Conservation (phyloP, 1,140 invertebrate genomes). For the Hycleus cichorii region DNA sequence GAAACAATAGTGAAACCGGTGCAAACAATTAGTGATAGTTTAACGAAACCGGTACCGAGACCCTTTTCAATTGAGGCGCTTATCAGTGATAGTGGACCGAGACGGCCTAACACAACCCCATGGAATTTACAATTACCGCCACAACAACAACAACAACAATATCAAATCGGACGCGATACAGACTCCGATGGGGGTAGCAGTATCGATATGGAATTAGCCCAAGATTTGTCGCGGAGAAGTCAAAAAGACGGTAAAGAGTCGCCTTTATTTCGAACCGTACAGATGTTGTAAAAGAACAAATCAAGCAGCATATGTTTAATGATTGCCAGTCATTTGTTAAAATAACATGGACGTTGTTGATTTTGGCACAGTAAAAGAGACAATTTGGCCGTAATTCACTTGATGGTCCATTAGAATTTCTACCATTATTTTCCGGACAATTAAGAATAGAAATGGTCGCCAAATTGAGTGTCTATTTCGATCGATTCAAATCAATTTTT, state of each 20-base stretch:
- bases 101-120: neutral
- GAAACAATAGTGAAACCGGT: slow-evolving; percentile 2
- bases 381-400: too few species aligned
- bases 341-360: too few species aligned
- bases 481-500: too few species aligned
- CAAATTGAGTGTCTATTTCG: too few species aligned
- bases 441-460: neutral
- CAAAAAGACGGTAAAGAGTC: slow-evolving; percentile 30
- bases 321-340: too few species aligned
- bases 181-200: slow-evolving; percentile 35
- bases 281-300: too few species aligned
- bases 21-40: slow-evolving; percentile 15
- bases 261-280: neutral
- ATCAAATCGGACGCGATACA: slow-evolving; percentile 29
- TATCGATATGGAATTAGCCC: slow-evolving; percentile 38
- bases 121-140: slow-evolving; percentile 19
- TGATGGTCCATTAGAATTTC: neutral
- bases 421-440: slow-evolving; percentile 4
- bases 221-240: slow-evolving; percentile 38
- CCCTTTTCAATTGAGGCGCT: slow-evolving; percentile 40
- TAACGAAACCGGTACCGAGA: slow-evolving; percentile 37
- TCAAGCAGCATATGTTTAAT: too few species aligned
- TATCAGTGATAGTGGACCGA: slow-evolving; percentile 37
- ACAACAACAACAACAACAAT: slow-evolving; percentile 18
- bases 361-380: too few species aligned